Base-by-base conservation (phyloP, 2,888 invertebrate species). In the Aphelenchoides bicaudatus region DNA sequence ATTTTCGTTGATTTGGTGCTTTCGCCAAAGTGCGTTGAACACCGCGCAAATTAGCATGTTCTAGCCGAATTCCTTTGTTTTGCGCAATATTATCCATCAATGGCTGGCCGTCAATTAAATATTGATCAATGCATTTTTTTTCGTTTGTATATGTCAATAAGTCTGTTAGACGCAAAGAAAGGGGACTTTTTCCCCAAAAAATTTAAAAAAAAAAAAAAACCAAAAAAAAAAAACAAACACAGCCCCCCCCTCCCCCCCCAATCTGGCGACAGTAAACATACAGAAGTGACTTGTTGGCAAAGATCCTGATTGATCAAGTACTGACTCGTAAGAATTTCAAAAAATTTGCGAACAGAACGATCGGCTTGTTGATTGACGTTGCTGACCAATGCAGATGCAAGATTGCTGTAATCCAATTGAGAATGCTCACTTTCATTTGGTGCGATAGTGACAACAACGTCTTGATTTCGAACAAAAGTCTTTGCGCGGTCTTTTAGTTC, bases 261-360 rank as follows among this genome's bases (percentile, higher is more conserved):
- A n/a, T 10, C 34, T 10, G 34, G 34, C 34, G 34, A n/a, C n/a
- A 10, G 34, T 10, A 34, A 10, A 34, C 34, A n/a, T 10, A 34
- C 34, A n/a, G 10, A 10, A 10, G 34, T n/a, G 10, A n/a, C 34
- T 10, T 10, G 34, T n/a, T n/a, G n/a, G n/a, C n/a, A n/a, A n/a
- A n/a, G n/a, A n/a, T n/a, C n/a, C 50, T n/a, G 28, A 19, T 62
- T 62, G 39, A 62, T 21, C 6, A 62, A 55, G 1, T 62, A 16
- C 21, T 63, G 62, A 2, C 56, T 56, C 4, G 64, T 64, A 10
- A 62, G 16, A 39, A 64, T 31, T 31, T 64, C 64, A n/a, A 64
- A 49, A 39, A 64, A 66, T 0, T 39, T 61, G n/a, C 64, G 59
- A 6, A 62, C 37, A 0, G 59, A 52, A 34, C 51, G 64, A 8